Percentiles rank a stretch among this genome's conserved stretches.
phyloP scores from a whole-genome alignment of 2,888 invertebrate species.

The Drosophila anomalipes region DNA sequence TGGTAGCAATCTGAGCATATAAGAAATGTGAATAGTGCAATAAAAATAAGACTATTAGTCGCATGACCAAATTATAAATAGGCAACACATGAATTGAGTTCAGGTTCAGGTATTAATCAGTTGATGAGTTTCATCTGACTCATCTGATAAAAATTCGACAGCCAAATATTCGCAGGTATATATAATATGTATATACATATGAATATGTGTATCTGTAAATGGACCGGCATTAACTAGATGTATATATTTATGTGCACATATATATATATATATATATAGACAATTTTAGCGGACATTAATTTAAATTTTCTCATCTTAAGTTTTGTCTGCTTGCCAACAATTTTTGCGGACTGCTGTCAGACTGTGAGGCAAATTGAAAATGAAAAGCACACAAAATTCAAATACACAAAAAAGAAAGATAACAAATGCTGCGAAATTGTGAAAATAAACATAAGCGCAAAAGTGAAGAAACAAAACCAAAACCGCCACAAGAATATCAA shows the following conservation, averaged over 20 bases:
- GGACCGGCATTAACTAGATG: conserved; percentile 50
- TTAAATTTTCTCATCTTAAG: conserved; percentile 53
- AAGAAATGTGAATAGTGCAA: not conserved
- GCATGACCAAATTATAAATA: not conserved
- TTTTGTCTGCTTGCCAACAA: conserved; percentile 42
- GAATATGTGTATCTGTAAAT: conserved; percentile 16
- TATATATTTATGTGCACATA: conserved; percentile 20
- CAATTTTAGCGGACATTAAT: conserved; percentile 28
- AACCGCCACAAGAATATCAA: not conserved
- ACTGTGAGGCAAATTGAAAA: conserved; percentile 32
- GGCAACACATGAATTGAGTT: conserved; percentile 2
- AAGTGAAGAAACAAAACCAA: conserved; percentile 30
- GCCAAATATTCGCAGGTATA: conserved; percentile 23
- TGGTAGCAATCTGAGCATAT: not conserved
- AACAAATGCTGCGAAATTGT: conserved; percentile 27
- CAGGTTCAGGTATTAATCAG: conserved; percentile 23
- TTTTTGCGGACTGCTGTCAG: conserved; percentile 37
- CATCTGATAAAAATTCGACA: conserved; percentile 34
- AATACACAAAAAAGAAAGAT: conserved; percentile 14
- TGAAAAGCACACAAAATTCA: conserved; percentile 20
- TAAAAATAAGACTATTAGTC: not conserved
- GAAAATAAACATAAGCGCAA: conserved; percentile 41
- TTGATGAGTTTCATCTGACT: conserved; percentile 35
- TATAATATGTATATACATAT: not conserved
- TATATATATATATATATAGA: conserved; percentile 11